Conservation (phyloP, 2,797 vertebrate genomes). For the Liasis olivaceus region DNA sequence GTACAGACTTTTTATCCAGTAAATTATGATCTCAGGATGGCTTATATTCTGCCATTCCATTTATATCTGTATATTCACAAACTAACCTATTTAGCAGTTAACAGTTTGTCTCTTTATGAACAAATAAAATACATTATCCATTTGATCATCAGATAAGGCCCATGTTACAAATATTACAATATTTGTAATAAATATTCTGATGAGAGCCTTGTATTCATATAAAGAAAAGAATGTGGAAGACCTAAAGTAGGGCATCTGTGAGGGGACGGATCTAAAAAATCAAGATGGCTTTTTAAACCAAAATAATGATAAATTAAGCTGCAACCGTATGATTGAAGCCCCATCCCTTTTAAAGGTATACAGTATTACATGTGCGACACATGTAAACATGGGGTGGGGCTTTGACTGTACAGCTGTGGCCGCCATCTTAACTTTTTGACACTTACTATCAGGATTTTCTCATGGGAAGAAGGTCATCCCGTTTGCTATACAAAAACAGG, state of each 20-base stretch:
- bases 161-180: not conserved
- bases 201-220: not conserved
- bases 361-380: not conserved
- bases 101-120: not conserved
- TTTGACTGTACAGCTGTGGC: not conserved
- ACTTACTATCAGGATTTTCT: no score
- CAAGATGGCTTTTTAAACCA: not conserved
- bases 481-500: no score
- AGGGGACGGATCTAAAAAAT: not conserved
- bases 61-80: not conserved
- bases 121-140: not conserved
- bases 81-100: not conserved
- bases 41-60: not conserved
- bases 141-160: not conserved
- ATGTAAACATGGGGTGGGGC: not conserved
- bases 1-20: not conserved
- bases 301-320: not conserved
- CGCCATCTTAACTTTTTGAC: not conserved
- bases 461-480: no score
- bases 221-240: not conserved
- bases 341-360: not conserved
- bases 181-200: not conserved
- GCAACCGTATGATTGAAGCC: not conserved
- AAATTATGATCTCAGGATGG: not conserved
- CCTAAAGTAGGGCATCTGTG: not conserved